phyloP scores from a whole-genome alignment of 2,797 vertebrate species.

The Stomatorhinus walkeri region DNA sequence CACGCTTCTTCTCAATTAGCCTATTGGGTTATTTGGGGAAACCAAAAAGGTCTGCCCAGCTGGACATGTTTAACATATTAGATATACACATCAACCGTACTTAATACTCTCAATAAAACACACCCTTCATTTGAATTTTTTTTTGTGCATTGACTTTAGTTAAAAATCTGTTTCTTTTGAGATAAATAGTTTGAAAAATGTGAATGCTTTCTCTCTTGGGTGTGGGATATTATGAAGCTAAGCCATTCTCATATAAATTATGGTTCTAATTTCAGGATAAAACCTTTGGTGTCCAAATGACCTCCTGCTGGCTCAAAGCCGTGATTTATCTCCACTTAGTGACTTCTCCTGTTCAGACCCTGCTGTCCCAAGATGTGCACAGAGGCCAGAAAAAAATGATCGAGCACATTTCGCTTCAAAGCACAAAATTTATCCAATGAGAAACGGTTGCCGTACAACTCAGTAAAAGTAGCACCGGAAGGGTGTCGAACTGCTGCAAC shows the following conservation, averaged over 20 bases:
- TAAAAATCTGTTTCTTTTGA: constrained; percentile 1
- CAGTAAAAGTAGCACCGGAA: not conserved
- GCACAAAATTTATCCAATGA: not conserved
- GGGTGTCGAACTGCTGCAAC: not conserved
- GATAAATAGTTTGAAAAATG: not conserved
- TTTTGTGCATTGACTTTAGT: constrained; percentile 3
- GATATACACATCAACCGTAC: not conserved
- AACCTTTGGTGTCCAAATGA: constrained; percentile 1
- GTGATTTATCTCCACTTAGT: not conserved
- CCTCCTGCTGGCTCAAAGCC: not conserved
- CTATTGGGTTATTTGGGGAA: not conserved
- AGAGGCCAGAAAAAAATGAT: not conserved
- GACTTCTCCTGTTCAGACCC: constrained; percentile 16
- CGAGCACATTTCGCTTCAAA: not conserved
- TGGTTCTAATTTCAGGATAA: constrained; percentile 7
- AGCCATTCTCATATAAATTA: not conserved
- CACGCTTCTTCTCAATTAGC: not conserved
- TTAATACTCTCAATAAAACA: not conserved
- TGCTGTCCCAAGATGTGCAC: constrained; percentile 10
- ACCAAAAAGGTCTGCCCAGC: not conserved
- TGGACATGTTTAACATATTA: not conserved
- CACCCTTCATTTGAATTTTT: constrained; percentile 26
- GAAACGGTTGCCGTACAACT: not conserved
- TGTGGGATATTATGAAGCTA: not conserved
- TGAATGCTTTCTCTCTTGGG: constrained; percentile 3